phyloP scores from a whole-genome alignment of 1,140 invertebrate species.

The Tyrophagus putrescentiae region DNA sequence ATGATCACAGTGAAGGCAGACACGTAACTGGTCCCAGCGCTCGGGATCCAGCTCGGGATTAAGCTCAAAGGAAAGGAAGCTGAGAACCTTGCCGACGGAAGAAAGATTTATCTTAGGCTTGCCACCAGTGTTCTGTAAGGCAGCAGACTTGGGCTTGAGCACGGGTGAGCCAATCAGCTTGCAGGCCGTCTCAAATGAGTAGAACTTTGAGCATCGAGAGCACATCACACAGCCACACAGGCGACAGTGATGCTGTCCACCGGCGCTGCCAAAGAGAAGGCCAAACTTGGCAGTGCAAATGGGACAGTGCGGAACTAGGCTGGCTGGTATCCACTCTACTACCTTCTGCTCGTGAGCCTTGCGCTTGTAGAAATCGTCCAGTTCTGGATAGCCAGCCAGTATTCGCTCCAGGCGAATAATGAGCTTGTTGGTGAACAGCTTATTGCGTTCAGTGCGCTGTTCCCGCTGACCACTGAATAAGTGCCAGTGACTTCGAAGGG shows the following conservation, averaged over 20 bases:
- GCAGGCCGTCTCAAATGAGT: background rate
- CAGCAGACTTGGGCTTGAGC: too few relatives aligned
- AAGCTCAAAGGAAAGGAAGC: background rate
- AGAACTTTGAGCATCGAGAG: background rate
- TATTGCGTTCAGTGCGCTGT: background rate
- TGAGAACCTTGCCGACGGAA: background rate
- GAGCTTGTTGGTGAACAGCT: background rate
- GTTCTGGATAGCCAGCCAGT: background rate
- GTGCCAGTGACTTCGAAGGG: background rate
- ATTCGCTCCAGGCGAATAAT: background rate
- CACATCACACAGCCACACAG: background rate
- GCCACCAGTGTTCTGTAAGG: background rate
- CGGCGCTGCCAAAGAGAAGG: background rate
- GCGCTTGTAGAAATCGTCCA: background rate
- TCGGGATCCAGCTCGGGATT: background rate
- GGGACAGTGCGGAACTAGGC: background rate
- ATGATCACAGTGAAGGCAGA: background rate
- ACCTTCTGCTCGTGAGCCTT: background rate
- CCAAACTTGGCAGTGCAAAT: background rate
- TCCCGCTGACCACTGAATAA: background rate
- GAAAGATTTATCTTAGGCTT: background rate
- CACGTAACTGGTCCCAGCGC: background rate
- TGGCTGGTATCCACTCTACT: background rate
- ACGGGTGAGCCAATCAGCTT: background rate
- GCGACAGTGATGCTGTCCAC: background rate